phyloP scores from a whole-genome alignment of 2,888 invertebrate species.

The Dichetophora obliterata region DNA sequence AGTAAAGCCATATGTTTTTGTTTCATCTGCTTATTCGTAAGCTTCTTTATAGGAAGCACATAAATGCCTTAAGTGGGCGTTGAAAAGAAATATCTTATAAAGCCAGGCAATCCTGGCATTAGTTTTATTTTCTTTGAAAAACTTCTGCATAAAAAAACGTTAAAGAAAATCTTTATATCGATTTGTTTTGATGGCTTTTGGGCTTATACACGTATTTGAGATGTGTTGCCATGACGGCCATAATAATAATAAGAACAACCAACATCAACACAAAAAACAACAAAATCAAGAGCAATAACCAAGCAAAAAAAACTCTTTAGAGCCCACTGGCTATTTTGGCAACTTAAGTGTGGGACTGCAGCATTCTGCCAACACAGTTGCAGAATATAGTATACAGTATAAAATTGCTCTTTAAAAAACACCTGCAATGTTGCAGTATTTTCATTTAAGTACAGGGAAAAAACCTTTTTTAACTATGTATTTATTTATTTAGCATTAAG shows the following conservation, averaged over 20 bases:
- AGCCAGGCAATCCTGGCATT: too few species aligned
- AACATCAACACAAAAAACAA: not conserved
- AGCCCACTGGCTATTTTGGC: conserved; percentile 20
- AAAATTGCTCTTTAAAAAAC: not conserved
- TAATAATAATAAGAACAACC: not conserved
- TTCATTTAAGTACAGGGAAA: not conserved
- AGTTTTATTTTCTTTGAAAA: not conserved
- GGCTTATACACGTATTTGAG: not conserved
- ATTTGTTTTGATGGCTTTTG: conserved; percentile 12
- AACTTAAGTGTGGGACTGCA: conserved; percentile 2
- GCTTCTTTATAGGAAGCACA: not conserved
- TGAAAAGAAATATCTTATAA: too few species aligned
- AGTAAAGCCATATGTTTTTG: not conserved
- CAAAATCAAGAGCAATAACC: not conserved
- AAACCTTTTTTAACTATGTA: not conserved
- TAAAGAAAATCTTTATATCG: conserved; percentile 12
- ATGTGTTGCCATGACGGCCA: not conserved
- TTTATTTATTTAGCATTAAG: too few species aligned
- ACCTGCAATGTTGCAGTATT: conserved; percentile 12
- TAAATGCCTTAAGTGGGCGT: too few species aligned
- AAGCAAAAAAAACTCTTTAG: not conserved
- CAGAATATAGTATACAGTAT: not conserved
- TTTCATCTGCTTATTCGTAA: not conserved
- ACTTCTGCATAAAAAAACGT: not conserved
- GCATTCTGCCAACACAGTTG: not conserved